Evolutionary conservation across 2,113 vertebrate genomes (phyloP), one percentile per base, ranked within the genome.

Genomic region (Thymallus thymallus): DNA sequence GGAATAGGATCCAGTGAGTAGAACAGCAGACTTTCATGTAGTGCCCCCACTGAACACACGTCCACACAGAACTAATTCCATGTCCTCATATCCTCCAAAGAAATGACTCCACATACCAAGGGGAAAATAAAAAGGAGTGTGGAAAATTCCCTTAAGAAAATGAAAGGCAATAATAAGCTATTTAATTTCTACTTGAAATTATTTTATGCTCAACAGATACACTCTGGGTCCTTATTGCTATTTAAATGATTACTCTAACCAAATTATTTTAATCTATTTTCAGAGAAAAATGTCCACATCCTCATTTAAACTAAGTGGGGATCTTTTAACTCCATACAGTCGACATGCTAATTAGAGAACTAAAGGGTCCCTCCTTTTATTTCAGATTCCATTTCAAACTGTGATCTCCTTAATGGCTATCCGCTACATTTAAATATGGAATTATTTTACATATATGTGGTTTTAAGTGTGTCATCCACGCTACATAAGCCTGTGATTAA

Each of bases 181-280:
- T 93, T 93, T 93, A 93, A 93, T 93, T 93, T 90, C 92, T 84
- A 90, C 89, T 93, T 88, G 79, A 90, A 93, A 93, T 91, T 88
- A 94, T 93, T 92, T 92, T 90, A 91, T 90, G 89, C 91, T 92
- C 88, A 91, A 84, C 87, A 92, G 89, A 92, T 88, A 91, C 92
- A 91, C 89, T 90, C 86, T 82, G 85, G 87, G 86, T 90, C 86
- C 91, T 93, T 92, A 93, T 92, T 92, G 91, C 90, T 88, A 88
- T 93, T 93, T 92, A 92, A 93, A 92, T 92, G 86, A 93, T 94
- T 93, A 91, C 88, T 88, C 86, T 87, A 81, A 77, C 83, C 88
- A 93, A 93, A 93, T 94, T 92, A 94, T 93, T 92, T 92, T 93
- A 94, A 94, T 94, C 92, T 88, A 88, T 92, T 94, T 93, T 92